phyloP scores from a whole-genome alignment of 2,888 invertebrate genomes.

The Amiota communis region DNA sequence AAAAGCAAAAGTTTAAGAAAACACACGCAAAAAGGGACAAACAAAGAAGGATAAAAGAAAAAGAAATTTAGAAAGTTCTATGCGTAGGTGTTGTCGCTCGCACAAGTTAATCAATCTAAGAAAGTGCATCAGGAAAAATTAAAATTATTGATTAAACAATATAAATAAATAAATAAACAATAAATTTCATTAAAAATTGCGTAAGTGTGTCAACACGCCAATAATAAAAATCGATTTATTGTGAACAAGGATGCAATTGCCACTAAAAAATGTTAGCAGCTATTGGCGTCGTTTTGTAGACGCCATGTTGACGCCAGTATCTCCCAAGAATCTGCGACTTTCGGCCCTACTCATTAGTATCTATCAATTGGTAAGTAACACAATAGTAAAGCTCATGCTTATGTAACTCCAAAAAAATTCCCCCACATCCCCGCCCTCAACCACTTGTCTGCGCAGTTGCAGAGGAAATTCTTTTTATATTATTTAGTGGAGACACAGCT shows the following conservation, averaged over 20 bases:
- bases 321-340: constrained; percentile 71
- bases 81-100: constrained; percentile 14
- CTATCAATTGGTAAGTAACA: constrained; percentile 70
- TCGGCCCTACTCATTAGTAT: constrained; percentile 71
- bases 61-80: background rate
- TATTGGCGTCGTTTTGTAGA: constrained; percentile 23
- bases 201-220: background rate
- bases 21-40: background rate
- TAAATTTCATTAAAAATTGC: background rate
- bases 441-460: too few species aligned
- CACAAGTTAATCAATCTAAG: background rate
- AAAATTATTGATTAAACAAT: constrained; percentile 35
- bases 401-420: background rate
- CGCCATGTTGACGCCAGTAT: constrained; percentile 56
- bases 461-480: too few species aligned
- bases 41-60: background rate
- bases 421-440: too few species aligned
- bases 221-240: constrained; percentile 9
- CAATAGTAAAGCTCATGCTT: too few species aligned
- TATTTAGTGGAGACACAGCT: constrained; percentile 18
- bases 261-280: background rate
- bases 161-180: too few species aligned
- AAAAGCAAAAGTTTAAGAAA: constrained; percentile 40
- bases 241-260: constrained; percentile 15
- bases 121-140: background rate